Percentiles rank a stretch among this genome's conserved stretches.
Conservation (phyloP, 1,140 invertebrate genomes). For the Gonatopus flavifemur region DNA sequence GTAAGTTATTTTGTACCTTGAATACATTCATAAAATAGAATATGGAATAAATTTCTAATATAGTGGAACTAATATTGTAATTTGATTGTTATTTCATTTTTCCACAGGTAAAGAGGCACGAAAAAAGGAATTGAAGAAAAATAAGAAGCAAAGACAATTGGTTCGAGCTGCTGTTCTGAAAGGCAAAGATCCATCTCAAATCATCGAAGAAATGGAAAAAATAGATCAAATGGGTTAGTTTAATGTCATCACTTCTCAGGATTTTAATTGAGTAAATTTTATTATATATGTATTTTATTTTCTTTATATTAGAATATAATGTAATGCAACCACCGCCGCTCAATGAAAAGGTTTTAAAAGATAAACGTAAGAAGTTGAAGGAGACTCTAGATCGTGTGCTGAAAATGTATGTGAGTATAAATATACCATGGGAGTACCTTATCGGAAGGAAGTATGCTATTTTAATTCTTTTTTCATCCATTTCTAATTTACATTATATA, state of each 20-base stretch:
- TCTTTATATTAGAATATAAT: slow-evolving; percentile 81
- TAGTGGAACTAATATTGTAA: slow-evolving; percentile 3
- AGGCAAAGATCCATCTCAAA: slow-evolving; percentile 94
- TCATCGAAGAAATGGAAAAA: slow-evolving; percentile 94
- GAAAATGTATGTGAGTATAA: slow-evolving; percentile 91
- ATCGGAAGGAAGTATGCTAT: neutral
- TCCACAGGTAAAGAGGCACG: slow-evolving; percentile 90
- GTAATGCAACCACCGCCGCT: slow-evolving; percentile 89
- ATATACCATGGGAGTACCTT: slow-evolving; percentile 5
- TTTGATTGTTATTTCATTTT: slow-evolving; percentile 15
- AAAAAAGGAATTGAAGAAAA: slow-evolving; percentile 97
- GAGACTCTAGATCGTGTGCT: slow-evolving; percentile 94
- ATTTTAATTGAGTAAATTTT: slow-evolving; percentile 12
- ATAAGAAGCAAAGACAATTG: slow-evolving; percentile 94
- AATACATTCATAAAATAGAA: slow-evolving; percentile 14
- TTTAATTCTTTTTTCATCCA: slow-evolving; percentile 1
- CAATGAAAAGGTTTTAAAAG: slow-evolving; percentile 95
- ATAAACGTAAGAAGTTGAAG: slow-evolving; percentile 93
- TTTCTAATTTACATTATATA: slow-evolving; percentile 2
- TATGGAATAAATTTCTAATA: neutral
- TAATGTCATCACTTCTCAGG: slow-evolving; percentile 12
- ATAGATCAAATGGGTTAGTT: slow-evolving; percentile 94
- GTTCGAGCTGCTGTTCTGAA: slow-evolving; percentile 96
- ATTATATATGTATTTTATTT: slow-evolving; percentile 13
- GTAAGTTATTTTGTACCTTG: slow-evolving; percentile 68